A percentile compares a stretch with the other conserved stretches of the same genome.
Conservation (phyloP, 2,113 vertebrate species). For the Rostratula benghalensis region DNA sequence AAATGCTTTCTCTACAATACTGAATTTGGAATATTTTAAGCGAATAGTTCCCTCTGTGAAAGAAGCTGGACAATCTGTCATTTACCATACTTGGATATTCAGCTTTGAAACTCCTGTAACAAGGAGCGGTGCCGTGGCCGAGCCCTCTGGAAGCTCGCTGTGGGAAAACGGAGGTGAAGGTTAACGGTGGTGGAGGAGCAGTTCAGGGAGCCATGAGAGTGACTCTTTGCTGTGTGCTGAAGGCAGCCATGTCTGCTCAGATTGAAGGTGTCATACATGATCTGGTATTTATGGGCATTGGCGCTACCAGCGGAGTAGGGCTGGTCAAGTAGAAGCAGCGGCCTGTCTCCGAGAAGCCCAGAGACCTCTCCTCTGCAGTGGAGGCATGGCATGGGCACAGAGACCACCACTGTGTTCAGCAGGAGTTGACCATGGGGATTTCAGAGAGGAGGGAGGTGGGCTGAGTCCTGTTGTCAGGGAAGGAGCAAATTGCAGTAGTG, state of each 20-base stretch:
- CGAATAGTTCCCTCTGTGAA: not conserved
- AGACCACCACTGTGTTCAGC: not conserved
- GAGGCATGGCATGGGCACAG: fast-evolving
- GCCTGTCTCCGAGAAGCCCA: not conserved
- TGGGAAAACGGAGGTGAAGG: fast-evolving
- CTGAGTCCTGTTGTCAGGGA: not conserved
- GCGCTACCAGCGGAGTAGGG: not conserved
- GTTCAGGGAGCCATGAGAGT: not conserved
- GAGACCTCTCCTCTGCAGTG: not conserved
- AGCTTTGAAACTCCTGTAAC: not conserved
- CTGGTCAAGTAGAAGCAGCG: not conserved
- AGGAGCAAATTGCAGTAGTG: not conserved
- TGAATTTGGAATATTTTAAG: not conserved
- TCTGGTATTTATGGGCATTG: not conserved
- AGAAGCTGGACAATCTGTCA: not conserved
- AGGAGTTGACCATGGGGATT: not conserved
- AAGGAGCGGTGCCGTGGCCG: fast-evolving
- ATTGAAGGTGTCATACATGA: fast-evolving
- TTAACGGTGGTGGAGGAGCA: fast-evolving
- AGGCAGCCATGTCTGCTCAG: not conserved
- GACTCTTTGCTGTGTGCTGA: fast-evolving
- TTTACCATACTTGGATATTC: not conserved
- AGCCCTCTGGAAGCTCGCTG: not conserved
- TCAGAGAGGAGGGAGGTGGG: not conserved
- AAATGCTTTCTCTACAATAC: not conserved